Base-by-base conservation (phyloP, 2,888 invertebrate genomes). In the Heliconius ethilla region DNA sequence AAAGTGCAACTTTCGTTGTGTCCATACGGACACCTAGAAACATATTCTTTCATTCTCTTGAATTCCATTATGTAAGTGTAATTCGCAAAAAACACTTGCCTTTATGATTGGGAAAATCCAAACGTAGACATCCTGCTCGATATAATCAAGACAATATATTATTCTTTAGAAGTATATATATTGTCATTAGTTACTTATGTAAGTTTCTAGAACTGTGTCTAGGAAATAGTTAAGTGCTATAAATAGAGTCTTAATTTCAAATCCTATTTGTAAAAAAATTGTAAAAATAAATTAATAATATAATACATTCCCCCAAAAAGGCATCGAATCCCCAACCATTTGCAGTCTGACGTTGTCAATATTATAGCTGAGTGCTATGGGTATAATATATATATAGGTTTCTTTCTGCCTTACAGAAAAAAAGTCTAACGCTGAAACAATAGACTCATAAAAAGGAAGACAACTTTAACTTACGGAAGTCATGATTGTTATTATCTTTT, bases 101-200 rank as follows among this genome's bases (percentile, higher is more conserved):
- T 66, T 33, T 66, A 33, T 66, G 66, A 66, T 66, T 66, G 67
- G 67, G 67, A 37, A 67, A 67, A 67, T 67, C 67, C 67, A 67
- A 67, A 67, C 66, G 66, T 37, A 11, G 66, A 66, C 11, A 66
- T 67, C 66, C 66, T 67, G 66, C 37, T 67, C 37, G 67, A 67
- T 67, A 67, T 67, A 67, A 33, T 33, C 67, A n/a, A n/a, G 22
- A 66, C 66, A 22, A 66, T 66, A 37, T n/a, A 33, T 66, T 66
- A 66, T 66, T 33, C 33, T 66, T 65, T 67, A 66, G 10, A 63
- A 63, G 13, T 65, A 29, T 29, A 40, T 67, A 5, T 67, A n/a
- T 33, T 33, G 22, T n/a, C 59, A 59, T n/a, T 59, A 67, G 22
- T 22, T 29, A 37, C 66, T 29, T 22, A n/a, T 67, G n/a, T 37